Percentiles rank a stretch among this genome's conserved stretches.
Evolutionary conservation across 2,113 vertebrate genomes (phyloP).

Genomic region (Pteruthius melanotis): DNA sequence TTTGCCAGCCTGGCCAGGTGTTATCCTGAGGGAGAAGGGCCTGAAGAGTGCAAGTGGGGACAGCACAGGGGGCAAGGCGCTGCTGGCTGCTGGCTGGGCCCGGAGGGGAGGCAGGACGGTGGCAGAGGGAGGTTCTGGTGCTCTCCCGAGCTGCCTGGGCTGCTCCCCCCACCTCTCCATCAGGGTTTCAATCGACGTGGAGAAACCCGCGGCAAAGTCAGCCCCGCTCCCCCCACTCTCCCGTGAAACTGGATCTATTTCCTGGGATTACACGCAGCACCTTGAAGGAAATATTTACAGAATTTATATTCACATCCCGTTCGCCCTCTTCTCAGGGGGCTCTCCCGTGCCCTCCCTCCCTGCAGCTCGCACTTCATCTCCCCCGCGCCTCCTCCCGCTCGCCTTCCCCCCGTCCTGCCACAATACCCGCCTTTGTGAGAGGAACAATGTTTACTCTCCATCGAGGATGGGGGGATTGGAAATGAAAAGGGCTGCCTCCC

Average conservation of each 20-base stretch:
- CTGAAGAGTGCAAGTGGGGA: neutral
- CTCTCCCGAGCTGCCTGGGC: neutral
- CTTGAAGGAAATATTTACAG: conserved; percentile 71
- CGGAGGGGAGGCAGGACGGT: neutral
- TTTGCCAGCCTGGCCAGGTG: neutral
- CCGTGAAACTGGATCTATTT: conserved; percentile 46
- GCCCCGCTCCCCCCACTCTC: neutral
- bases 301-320: conserved; percentile 68
- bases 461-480: conserved; percentile 4
- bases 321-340: conserved; percentile 17
- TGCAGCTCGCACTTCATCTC: neutral
- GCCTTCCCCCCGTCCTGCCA: neutral
- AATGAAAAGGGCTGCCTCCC: conserved; percentile 7
- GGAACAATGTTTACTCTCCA: conserved; percentile 55
- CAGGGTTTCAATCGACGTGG: neutral
- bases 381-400: neutral
- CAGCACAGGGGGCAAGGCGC: neutral
- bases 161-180: neutral
- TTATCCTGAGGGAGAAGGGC: neutral
- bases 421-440: conserved; percentile 61
- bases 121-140: neutral
- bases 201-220: neutral
- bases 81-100: neutral
- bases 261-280: conserved; percentile 50
- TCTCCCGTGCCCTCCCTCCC: neutral